Base-by-base conservation (phyloP, 53 echinoderm and acorn worm species). In the Crossaster papposus region DNA sequence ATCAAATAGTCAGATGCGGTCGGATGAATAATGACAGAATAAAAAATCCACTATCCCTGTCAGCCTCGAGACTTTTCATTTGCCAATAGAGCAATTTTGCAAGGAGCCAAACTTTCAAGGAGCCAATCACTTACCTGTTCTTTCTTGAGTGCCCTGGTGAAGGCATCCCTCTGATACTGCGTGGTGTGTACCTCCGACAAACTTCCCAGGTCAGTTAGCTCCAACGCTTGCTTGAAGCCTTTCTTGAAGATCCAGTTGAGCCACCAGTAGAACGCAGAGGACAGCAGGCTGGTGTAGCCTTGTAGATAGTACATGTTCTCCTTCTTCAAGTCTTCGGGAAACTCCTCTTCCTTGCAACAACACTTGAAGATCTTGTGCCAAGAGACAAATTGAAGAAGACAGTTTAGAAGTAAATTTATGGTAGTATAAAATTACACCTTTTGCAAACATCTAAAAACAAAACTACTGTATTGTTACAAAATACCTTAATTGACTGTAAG, bases 251-350 rank as follows among this genome's bases (percentile, higher is more conserved):
- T 44, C 94, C 94, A 94, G 85, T 94, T 94, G 55, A 92, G 77
- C 94, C 94, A 94, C 94, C 92, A 94, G 64, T 36, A 94, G 37
- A 70, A 62, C 0, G 89, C 81, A 14, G 89, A 78, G 3, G 94
- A 94, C 6, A 94, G 88, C 6, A 95, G 72, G 89, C 94, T 95
- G 36, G 90, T 82, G 63, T 95, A 95, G 52, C 95, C 90, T 54
- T 95, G 92, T 28, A 91, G 64, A 85, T 83, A 95, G 54, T 77
- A 70, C 95, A 96, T 96, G 74, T 95, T 81, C 4, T 88, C 85
- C 32, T 95, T 94, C 75, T 79, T 89, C 17, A 96, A 89, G 53
- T 96, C 96, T 15, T 74, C 50, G 3, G 96, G 81, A 37, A 90
- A 63, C 50, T 32, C 68, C 31, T 84, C 80, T 35, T 76, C 79